Evolutionary conservation across 2,888 invertebrate genomes (phyloP), one percentile per base, ranked within the genome.

Genomic region (Pollenia labialis): DNA sequence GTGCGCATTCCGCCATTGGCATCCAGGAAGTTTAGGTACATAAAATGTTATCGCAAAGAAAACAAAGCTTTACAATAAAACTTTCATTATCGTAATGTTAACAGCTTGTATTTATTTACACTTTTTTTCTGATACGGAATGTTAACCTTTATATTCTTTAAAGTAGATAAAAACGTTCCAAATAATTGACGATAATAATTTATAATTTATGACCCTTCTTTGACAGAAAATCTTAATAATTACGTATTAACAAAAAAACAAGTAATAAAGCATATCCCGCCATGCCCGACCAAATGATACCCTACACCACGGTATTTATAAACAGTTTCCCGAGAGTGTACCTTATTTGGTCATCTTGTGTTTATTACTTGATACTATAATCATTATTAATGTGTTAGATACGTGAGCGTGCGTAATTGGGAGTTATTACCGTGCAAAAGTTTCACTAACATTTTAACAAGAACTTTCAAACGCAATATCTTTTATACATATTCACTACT

Each of bases 71-170:
- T 16, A 69, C 32, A 50, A 23, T 44, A 16, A 52, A 54, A 76
- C 52, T 46, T 64, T 62, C 44, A 48, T 62, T 81, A 71, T 81
- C 80, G 14, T 64, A 54, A 46, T 81, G 62, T 69, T 64, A 81
- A 72, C 72, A 81, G 40, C 4, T 52, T 7, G 14, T 62, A 11
- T 81, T 71, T 64, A 64, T 54, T 81, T 54, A 54, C 4, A 6
- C n/a, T 23, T 68, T 46, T 11, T 64, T n/a, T 62, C 18, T 50
- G 40, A 54, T 72, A 72, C 23, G 46, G 16, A 72, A 64, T 72
- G 72, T 72, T 62, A 64, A 72, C 46, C 71, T 81, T 18, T 81
- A 40, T n/a, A 32, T 32, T 32, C 32, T 32, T 6, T 32, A 32
- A 4, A 32, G 4, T 32, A 62, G 62, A 64, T 71, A 71, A 64